Conservation (phyloP, 2,888 invertebrate species). For the Pelosia muscerda region DNA sequence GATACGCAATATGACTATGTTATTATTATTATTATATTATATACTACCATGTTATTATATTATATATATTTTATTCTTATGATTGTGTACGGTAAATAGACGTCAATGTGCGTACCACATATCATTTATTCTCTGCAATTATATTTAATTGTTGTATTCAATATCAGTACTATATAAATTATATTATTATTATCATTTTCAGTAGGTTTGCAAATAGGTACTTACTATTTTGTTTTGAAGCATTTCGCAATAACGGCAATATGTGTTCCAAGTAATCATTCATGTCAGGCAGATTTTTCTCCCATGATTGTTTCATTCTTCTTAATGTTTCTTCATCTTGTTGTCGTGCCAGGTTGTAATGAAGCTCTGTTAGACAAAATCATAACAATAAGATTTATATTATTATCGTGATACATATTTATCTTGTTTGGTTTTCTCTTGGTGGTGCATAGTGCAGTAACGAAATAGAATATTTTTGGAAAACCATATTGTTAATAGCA, state of each 20-base stretch:
- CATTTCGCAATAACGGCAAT: conserved; percentile 76
- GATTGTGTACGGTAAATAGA: too few relatives aligned
- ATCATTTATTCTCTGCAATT: too few relatives aligned
- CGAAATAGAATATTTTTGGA: too few relatives aligned
- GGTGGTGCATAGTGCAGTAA: neutral
- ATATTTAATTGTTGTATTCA: too few relatives aligned
- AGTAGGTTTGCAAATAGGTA: conserved; percentile 20
- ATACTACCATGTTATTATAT: too few relatives aligned
- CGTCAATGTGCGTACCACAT: too few relatives aligned
- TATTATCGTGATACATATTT: neutral
- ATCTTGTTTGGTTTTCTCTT: neutral
- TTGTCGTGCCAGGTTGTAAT: conserved; percentile 73
- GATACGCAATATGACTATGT: too few relatives aligned
- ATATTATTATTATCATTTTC: too few relatives aligned
- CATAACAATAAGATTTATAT: neutral
- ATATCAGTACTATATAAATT: too few relatives aligned
- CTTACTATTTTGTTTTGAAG: conserved; percentile 80
- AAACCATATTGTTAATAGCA: too few relatives aligned
- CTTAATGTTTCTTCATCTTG: conserved; percentile 70
- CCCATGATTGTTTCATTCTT: conserved; percentile 81
- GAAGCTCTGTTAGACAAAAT: conserved; percentile 65
- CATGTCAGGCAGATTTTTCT: conserved; percentile 74
- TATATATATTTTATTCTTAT: too few relatives aligned
- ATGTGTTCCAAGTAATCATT: conserved; percentile 76
- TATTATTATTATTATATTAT: too few relatives aligned